Conservation (phyloP, 2,797 vertebrate species). For the Lateolabrax maculatus region DNA sequence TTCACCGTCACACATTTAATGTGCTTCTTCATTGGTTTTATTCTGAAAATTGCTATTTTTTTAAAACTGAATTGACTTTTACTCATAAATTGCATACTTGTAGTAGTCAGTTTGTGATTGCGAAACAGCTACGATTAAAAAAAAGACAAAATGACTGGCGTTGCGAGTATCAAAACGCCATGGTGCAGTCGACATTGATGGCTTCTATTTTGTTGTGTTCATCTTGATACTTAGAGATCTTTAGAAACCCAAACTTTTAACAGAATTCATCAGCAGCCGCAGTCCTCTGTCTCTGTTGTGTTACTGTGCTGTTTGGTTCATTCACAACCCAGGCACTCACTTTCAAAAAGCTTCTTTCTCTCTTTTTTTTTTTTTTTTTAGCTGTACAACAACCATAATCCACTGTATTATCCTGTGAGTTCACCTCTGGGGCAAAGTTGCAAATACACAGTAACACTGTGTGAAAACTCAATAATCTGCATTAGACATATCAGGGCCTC, state of each 20-base stretch:
- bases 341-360: constrained; percentile 22
- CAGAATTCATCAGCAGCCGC: constrained; percentile 63
- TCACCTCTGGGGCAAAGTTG: constrained; percentile 9
- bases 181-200: constrained; percentile 50
- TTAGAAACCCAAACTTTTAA: constrained; percentile 60
- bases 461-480: constrained; percentile 35
- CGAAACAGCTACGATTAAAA: constrained; percentile 60
- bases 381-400: constrained; percentile 42
- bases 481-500: constrained; percentile 18
- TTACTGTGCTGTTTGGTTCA: constrained; percentile 58
- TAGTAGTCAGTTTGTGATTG: constrained; percentile 78
- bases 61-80: constrained; percentile 71
- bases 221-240: constrained; percentile 65
- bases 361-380: constrained; percentile 1
- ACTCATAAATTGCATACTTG: constrained; percentile 71
- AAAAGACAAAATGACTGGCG: constrained; percentile 44
- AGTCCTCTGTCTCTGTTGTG: constrained; percentile 57
- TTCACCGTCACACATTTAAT: constrained; percentile 60
- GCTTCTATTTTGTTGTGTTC: constrained; percentile 69
- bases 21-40: constrained; percentile 76
- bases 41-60: constrained; percentile 77
- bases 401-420: constrained; percentile 36
- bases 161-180: constrained; percentile 41
- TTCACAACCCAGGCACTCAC: constrained; percentile 61
- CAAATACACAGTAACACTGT: constrained; percentile 15